phyloP scores from a whole-genome alignment of 2,888 invertebrate genomes.

The Eurois occulta region DNA sequence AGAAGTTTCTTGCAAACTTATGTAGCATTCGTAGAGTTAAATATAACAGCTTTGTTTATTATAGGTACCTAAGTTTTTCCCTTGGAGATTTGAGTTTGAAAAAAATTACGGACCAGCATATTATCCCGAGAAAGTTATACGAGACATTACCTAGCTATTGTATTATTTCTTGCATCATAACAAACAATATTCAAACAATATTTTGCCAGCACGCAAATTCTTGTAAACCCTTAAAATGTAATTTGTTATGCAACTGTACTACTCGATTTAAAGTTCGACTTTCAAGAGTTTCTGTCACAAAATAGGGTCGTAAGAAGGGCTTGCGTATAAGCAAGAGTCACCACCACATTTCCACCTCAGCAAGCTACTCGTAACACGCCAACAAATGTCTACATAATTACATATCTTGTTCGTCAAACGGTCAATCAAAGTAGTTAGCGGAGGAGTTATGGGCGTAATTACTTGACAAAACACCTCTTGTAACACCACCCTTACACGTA shows the following conservation, averaged over 20 bases:
- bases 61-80: conserved; percentile 43
- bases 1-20: conserved; percentile 83
- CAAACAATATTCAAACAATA: background rate
- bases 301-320: background rate
- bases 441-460: conserved; percentile 24
- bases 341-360: conserved; percentile 1
- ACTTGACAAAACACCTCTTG: conserved; percentile 20
- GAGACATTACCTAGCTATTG: background rate
- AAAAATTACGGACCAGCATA: conserved; percentile 20
- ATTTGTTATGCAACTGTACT: background rate
- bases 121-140: conserved; percentile 3
- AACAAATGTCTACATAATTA: conserved; percentile 32
- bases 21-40: conserved; percentile 78
- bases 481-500: background rate
- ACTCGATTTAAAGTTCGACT: background rate
- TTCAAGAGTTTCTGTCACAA: background rate
- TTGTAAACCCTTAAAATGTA: background rate
- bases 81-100: conserved; percentile 46
- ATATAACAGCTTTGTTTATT: conserved; percentile 74
- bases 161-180: background rate
- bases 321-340: background rate
- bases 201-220: background rate
- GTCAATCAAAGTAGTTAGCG: conserved; percentile 37
- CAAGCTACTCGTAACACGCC: background rate
- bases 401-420: conserved; percentile 27